Conservation (phyloP, 2,888 invertebrate species). For the Azorinus chamasolen region DNA sequence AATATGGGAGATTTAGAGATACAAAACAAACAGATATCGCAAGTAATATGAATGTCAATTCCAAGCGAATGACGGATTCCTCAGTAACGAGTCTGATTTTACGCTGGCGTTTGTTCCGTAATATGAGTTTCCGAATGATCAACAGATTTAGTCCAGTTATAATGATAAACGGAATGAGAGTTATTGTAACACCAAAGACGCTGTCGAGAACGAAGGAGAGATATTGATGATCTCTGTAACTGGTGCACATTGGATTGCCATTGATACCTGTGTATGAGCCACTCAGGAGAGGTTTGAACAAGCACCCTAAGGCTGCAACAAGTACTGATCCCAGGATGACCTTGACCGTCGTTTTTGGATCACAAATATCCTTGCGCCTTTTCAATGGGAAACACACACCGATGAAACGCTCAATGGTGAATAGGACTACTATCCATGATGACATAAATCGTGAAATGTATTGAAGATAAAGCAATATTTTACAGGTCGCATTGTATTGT, state of each 20-base stretch:
- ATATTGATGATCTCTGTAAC: slow-evolving; percentile 63
- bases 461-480: slow-evolving; percentile 91
- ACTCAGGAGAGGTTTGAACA: slow-evolving; percentile 79
- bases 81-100: slow-evolving; percentile 73
- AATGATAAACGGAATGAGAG: slow-evolving; percentile 81
- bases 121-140: slow-evolving; percentile 80
- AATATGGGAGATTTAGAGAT: slow-evolving; percentile 82
- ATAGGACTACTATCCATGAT: slow-evolving; percentile 83
- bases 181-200: slow-evolving; percentile 80
- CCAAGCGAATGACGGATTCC: slow-evolving; percentile 80
- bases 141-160: slow-evolving; percentile 80
- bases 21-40: slow-evolving; percentile 83
- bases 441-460: slow-evolving; percentile 83
- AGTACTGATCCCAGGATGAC: slow-evolving; percentile 72
- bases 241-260: slow-evolving; percentile 69
- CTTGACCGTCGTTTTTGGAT: slow-evolving; percentile 73
- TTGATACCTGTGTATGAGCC: slow-evolving; percentile 55
- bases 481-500: slow-evolving; percentile 89
- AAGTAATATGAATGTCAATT: slow-evolving; percentile 83
- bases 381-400: slow-evolving; percentile 83
- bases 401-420: slow-evolving; percentile 83
- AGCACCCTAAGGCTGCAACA: slow-evolving; percentile 66
- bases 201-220: slow-evolving; percentile 78
- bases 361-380: slow-evolving; percentile 78
- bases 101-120: slow-evolving; percentile 73